Conservation (phyloP, 2,888 invertebrate genomes). For the Lasioglossum zephyrum region DNA sequence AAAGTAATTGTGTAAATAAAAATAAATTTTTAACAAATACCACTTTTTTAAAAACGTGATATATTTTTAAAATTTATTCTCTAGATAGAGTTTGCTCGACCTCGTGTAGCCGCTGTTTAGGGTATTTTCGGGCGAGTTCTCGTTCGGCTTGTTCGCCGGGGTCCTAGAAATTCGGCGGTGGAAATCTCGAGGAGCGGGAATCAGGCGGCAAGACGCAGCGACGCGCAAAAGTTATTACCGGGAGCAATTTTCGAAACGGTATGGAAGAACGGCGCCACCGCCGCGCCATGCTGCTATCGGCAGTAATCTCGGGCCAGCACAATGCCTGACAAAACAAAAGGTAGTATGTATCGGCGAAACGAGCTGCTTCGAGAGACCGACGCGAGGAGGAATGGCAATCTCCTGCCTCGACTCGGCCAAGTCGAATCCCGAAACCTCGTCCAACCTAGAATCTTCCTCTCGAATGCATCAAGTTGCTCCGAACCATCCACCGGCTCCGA, state of each 20-base stretch:
- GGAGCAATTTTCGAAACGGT: conserved; percentile 33
- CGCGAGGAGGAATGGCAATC: conserved; percentile 32
- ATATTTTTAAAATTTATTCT: too few relatives aligned
- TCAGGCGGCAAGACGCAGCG: not conserved
- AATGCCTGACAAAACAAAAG: conserved; percentile 38
- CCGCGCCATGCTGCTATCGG: conserved; percentile 13
- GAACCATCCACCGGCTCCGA: not conserved
- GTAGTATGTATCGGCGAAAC: not conserved
- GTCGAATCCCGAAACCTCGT: not conserved
- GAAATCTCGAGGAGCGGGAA: not conserved
- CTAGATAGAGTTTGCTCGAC: not conserved
- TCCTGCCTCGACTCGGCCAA: not conserved
- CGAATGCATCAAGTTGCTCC: conserved; percentile 11
- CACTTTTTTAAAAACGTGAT: too few relatives aligned
- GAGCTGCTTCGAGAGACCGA: conserved; percentile 9
- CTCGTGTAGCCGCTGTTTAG: not conserved
- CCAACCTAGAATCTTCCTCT: conserved; percentile 1
- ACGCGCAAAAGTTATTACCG: conserved; percentile 9
- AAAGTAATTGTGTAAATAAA: too few relatives aligned
- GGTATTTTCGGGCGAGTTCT: not conserved
- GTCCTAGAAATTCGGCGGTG: not conserved
- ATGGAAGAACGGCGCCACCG: not conserved
- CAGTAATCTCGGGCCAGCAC: conserved; percentile 25
- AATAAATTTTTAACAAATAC: too few relatives aligned
- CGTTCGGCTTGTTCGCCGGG: not conserved